Percentiles rank a stretch among this genome's conserved stretches.
Conservation (phyloP, 2,888 invertebrate genomes). For the Lasiommata megera region DNA sequence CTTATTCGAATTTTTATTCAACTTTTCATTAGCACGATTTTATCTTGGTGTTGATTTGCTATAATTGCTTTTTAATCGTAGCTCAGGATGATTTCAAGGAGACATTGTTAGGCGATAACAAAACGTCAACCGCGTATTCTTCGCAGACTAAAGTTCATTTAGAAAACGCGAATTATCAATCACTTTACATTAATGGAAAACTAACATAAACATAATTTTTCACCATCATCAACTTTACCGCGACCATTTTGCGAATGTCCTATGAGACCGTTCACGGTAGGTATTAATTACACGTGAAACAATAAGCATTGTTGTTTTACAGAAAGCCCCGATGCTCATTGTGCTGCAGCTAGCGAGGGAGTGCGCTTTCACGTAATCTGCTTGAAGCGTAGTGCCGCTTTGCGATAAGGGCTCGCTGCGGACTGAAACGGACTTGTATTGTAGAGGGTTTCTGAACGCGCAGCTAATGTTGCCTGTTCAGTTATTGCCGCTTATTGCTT, state of each 20-base stretch:
- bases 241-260: not conserved
- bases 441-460: constrained; percentile 21
- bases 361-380: constrained; percentile 32
- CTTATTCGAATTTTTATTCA: too few relatives aligned
- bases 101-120: too few relatives aligned
- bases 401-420: constrained; percentile 30
- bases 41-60: too few relatives aligned
- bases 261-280: constrained; percentile 2
- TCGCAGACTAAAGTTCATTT: not conserved
- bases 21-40: too few relatives aligned
- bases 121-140: too few relatives aligned
- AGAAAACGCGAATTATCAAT: too few relatives aligned
- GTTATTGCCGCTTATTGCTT: constrained; percentile 7
- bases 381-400: constrained; percentile 34
- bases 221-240: not conserved
- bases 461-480: constrained; percentile 11
- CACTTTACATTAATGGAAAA: too few relatives aligned
- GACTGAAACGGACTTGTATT: constrained; percentile 29
- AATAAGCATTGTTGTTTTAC: constrained; percentile 32
- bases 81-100: too few relatives aligned
- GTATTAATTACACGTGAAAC: constrained; percentile 25
- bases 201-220: too few relatives aligned
- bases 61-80: too few relatives aligned
- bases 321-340: constrained; percentile 30
- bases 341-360: constrained; percentile 25